Conservation (phyloP, 2,888 invertebrate genomes). For the Maniola hyperantus region DNA sequence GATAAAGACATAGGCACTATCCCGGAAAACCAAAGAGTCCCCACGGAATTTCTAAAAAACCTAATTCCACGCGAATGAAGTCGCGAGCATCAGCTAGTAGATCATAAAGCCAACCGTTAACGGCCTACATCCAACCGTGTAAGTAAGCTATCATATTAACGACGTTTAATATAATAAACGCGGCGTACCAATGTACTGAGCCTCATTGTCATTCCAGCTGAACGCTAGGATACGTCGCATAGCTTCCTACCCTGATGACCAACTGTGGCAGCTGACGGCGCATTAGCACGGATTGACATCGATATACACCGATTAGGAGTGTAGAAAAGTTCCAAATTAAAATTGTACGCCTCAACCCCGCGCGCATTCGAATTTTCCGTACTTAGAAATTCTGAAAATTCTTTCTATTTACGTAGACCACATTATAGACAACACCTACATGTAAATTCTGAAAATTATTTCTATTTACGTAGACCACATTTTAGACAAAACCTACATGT, state of each 20-base stretch:
- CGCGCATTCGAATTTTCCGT: no score
- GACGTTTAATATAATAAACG: conserved; percentile 33
- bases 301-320: conserved; percentile 50
- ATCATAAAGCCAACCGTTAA: neutral
- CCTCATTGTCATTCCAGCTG: conserved; percentile 35
- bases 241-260: conserved; percentile 66
- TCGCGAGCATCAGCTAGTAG: no score
- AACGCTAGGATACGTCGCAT: conserved; percentile 45
- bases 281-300: conserved; percentile 64
- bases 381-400: no score
- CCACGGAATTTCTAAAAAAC: no score
- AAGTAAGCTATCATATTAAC: conserved; percentile 17
- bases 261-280: conserved; percentile 47
- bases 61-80: no score
- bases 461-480: no score
- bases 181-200: conserved; percentile 12
- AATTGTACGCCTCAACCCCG: neutral
- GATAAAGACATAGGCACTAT: no score
- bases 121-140: conserved; percentile 6
- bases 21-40: no score
- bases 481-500: no score
- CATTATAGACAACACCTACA: no score
- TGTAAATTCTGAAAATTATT: no score
- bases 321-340: neutral
- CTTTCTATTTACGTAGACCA: no score